Base-by-base conservation (phyloP, 1,140 invertebrate species). In the Frieseomelitta varia region DNA sequence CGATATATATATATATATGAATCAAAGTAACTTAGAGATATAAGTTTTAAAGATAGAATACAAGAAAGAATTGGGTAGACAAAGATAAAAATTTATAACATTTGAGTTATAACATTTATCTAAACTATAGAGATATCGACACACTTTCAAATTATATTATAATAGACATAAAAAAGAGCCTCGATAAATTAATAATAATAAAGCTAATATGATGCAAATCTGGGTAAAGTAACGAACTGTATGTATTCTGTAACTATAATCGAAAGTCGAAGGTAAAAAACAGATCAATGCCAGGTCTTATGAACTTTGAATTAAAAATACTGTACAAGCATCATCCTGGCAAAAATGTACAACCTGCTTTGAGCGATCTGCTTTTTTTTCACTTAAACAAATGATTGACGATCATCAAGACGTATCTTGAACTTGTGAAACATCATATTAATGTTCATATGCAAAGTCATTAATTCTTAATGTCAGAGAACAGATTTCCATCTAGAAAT, bases 291-390 rank as follows among this genome's bases (percentile, higher is more conserved):
- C 89, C 91, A 91, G 88, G 88, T 83, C 79, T 79, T 72, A 30
- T 85, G 79, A 76, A 88, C 88, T 90, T 89, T 88, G 85, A 91
- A 92, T 92, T 91, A 92, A 93, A 93, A 93, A 93, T 93, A 93
- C 92, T 93, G 92, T 93, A 93, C 92, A 93, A 92, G 91, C 90
- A 83, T 91, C 88, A 87, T 88, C 91, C 90, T 92, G 91, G 89
- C 92, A 87, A 84, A 90, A 92, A 92, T 91, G 84, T 92, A 90
- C 87, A 91, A 87, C 88, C 90, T 87, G 86, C 86, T 92, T 88
- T 87, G 89, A 88, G 83, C 88, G 81, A 90, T 87, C 79, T 85
- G 79, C 73, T 81, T 85, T 61, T 58, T 39, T 56, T 53, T 86
- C 55, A 61, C 30, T 89, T 88, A 69, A 78, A 71, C n/a, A 80